Evolutionary conservation across 2,113 vertebrate species (phyloP), one percentile per base, ranked within the genome.

Genomic region (Raja brachyura): DNA sequence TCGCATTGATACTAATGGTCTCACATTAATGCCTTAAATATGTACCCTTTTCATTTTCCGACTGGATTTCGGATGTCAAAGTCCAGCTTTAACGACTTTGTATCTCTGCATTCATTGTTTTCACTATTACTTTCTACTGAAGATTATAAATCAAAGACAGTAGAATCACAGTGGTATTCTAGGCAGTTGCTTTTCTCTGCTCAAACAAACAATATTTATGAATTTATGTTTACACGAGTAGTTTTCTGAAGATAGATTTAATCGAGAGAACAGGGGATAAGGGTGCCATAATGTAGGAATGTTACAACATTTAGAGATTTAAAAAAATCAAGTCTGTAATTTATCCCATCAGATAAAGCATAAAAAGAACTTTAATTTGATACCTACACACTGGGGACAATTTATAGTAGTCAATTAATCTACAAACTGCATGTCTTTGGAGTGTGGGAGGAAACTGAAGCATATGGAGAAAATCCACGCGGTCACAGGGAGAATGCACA

Each of bases 11-110:
- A 73, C 90, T 74, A 20, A 92, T 92, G 68, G 68, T 54, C 33
- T 54, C 73, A 73, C 33, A 22, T 92, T 73, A 73, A 25, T 92
- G 90, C 25, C 31, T 88, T 88, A 63, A 25, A 92, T 92, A 39
- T 70, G n/a, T 61, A 68, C 31, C n/a, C 28, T 88, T 68, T 0
- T 33, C n/a, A 63, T 33, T 90, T 9, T 73, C 20, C 33, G 54
- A 48, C 70, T 68, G 66, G 63, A 90, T 11, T 3, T 33, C 33
- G 86, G 7, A 9, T 5, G 10, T 90, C 39, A 25, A 63, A 22
- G 10, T 14, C 9, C 7, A 16, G 7, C 31, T 28, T 33, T 48
- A 66, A 31, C 5, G 4, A 66, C 11, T 10, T 33, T 90, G 22
- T 28, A 74, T 73, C 11, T 92, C 28, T 22, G 90, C 68, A 39